Conservation (phyloP, 2,797 vertebrate genomes). For the Acanthurus lineatus region DNA sequence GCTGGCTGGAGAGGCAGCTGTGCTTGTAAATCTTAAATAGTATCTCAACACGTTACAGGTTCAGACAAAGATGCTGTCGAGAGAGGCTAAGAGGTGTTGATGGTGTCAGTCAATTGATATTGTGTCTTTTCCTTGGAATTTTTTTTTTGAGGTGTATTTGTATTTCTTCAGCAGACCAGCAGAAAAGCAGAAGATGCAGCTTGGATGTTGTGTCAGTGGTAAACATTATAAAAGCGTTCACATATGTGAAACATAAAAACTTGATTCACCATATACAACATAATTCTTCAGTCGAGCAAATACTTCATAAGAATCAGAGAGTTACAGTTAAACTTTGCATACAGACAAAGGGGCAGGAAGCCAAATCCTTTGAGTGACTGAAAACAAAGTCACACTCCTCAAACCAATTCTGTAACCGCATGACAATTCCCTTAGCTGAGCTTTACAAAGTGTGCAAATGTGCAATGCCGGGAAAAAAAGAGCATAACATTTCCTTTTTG, state of each 20-base stretch:
- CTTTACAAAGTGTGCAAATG: constrained; percentile 61
- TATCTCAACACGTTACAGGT: constrained; percentile 10
- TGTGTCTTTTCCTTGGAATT: constrained; percentile 12
- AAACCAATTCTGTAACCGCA: constrained; percentile 48
- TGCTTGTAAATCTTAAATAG: constrained; percentile 10
- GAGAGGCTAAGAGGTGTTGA: constrained; percentile 2
- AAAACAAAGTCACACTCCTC: constrained; percentile 66
- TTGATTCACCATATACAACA: constrained; percentile 26
- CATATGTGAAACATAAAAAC: constrained; percentile 45
- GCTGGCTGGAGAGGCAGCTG: constrained; percentile 35
- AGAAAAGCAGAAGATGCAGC: constrained; percentile 1
- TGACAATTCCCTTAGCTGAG: constrained; percentile 65
- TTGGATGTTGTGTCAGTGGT: constrained; percentile 9
- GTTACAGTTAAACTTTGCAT: constrained; percentile 23
- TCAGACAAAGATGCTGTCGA: constrained; percentile 19
- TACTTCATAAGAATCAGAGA: constrained; percentile 28
- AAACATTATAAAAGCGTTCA: constrained; percentile 39
- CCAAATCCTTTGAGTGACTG: constrained; percentile 42
- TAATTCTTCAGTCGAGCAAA: constrained; percentile 21
- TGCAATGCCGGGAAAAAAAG: constrained; percentile 50
- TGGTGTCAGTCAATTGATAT: neutral
- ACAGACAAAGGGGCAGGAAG: constrained; percentile 20
- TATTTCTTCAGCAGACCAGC: neutral
- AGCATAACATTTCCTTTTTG: constrained; percentile 51
- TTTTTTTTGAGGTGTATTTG: neutral